A percentile compares a stretch with the other conserved stretches of the same genome.
Conservation (phyloP, 2,888 invertebrate genomes). For the Acanthosepion esculentum region DNA sequence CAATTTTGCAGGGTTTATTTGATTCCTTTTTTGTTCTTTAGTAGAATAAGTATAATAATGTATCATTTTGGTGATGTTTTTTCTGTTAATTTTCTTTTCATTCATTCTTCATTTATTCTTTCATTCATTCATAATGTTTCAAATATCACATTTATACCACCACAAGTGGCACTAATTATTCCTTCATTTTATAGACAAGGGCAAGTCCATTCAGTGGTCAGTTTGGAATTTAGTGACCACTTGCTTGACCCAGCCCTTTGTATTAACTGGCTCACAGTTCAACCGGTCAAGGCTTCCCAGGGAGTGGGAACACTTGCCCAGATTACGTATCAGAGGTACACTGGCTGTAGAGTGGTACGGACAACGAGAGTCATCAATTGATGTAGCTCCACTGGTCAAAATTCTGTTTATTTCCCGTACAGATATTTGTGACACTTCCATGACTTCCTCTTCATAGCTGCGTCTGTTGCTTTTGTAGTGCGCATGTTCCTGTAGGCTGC, state of each 20-base stretch:
- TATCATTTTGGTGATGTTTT: neutral
- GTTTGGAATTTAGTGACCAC: constrained; percentile 68
- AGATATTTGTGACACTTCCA: neutral
- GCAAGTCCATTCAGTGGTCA: constrained; percentile 47
- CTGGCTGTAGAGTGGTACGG: constrained; percentile 47
- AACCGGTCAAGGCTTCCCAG: constrained; percentile 61
- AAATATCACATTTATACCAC: constrained; percentile 23
- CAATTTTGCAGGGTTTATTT: neutral
- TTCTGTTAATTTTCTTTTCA: neutral
- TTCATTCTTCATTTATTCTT: neutral
- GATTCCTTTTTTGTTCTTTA: neutral
- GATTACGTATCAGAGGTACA: constrained; percentile 4
- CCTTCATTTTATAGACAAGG: neutral
- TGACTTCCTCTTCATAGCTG: constrained; percentile 47
- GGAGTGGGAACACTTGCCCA: constrained; percentile 56
- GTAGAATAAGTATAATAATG: neutral
- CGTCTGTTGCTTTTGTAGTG: constrained; percentile 52
- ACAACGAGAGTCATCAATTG: neutral
- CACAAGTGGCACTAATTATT: neutral
- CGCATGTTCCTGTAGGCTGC: constrained; percentile 61
- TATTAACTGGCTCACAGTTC: constrained; percentile 62
- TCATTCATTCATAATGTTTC: neutral
- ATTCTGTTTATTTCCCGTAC: constrained; percentile 17
- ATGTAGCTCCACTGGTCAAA: neutral
- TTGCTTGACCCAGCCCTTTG: constrained; percentile 69